phyloP scores from a whole-genome alignment of 30 jellyfish, hydroid and myxozoan species.

The Phacellophora camtschatica region DNA sequence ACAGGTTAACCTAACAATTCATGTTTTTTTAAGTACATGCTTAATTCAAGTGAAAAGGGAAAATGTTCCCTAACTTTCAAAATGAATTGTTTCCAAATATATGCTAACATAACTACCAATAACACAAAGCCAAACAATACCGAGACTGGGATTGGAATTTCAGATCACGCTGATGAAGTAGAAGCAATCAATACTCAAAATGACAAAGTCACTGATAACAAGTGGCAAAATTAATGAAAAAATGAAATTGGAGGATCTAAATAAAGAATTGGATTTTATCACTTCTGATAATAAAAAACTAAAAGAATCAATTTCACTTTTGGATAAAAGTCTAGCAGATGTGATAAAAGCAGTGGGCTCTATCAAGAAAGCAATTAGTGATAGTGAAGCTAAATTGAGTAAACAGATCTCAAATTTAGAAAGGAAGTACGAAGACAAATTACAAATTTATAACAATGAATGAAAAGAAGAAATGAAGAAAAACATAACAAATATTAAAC shows the following conservation, averaged over 20 bases:
- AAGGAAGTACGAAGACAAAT: conserved; percentile 5
- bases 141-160: background rate
- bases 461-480: background rate
- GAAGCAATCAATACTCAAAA: background rate
- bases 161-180: background rate
- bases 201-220: background rate
- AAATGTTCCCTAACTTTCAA: background rate
- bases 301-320: conserved; percentile 4
- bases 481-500: background rate
- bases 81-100: background rate
- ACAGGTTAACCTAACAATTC: too few species aligned
- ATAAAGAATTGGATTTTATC: background rate
- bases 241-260: background rate
- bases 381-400: background rate
- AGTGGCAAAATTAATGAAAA: background rate
- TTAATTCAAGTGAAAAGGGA: background rate
- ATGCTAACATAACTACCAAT: background rate
- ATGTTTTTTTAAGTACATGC: background rate
- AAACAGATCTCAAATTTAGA: background rate
- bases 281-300: background rate
- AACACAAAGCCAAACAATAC: background rate
- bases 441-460: background rate
- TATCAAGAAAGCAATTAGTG: background rate
- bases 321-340: conserved; percentile 11
- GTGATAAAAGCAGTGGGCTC: conserved; percentile 8